These are phyloP conservation scores for Elysia crispata DNA, from an alignment of 2,888 invertebrate species.

Conservation along the genomic window DNA sequence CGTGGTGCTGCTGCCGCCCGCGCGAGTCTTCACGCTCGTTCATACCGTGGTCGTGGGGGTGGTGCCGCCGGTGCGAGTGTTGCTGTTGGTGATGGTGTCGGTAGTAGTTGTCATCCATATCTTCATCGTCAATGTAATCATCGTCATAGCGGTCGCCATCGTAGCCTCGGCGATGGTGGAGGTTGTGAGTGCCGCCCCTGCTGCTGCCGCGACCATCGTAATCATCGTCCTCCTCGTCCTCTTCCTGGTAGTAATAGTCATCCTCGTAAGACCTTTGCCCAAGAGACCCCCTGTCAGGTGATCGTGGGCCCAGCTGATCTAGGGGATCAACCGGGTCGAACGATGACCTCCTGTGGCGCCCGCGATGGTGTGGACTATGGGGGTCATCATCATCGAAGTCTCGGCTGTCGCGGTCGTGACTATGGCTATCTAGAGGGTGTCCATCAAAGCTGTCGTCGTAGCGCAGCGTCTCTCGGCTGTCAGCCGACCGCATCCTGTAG, in stretches of 20 bases:
- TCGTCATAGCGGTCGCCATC: constrained; percentile 30
- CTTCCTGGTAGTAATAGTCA: constrained; percentile 42
- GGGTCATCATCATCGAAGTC: too few species aligned
- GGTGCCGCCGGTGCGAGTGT: background rate
- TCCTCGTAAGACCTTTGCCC: constrained; percentile 48
- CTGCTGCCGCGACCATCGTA: constrained; percentile 9
- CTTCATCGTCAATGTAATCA: constrained; percentile 20
- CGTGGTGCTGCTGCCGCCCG: constrained; percentile 52
- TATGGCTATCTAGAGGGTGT: too few species aligned
- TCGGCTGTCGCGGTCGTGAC: too few species aligned
- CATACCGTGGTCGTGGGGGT: background rate
- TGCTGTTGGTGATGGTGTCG: constrained; percentile 40
- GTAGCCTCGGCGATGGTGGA: constrained; percentile 54
- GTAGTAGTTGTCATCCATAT: constrained; percentile 60
- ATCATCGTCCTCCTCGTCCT: constrained; percentile 35
- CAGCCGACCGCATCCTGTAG: constrained; percentile 80
- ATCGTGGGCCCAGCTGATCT: constrained; percentile 20
- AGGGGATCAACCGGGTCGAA: constrained; percentile 43
- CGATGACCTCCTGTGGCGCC: constrained; percentile 29
- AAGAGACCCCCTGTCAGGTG: constrained; percentile 24
- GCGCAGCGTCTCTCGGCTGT: constrained; percentile 77
- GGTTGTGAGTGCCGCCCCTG: constrained; percentile 49
- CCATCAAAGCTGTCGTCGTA: constrained; percentile 58
- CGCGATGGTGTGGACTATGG: too few species aligned
- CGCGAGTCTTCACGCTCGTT: too few species aligned